Evolutionary conservation across 2,113 vertebrate genomes (phyloP), one percentile per base, ranked within the genome.

Genomic region (Andinoacara biseriatus): DNA sequence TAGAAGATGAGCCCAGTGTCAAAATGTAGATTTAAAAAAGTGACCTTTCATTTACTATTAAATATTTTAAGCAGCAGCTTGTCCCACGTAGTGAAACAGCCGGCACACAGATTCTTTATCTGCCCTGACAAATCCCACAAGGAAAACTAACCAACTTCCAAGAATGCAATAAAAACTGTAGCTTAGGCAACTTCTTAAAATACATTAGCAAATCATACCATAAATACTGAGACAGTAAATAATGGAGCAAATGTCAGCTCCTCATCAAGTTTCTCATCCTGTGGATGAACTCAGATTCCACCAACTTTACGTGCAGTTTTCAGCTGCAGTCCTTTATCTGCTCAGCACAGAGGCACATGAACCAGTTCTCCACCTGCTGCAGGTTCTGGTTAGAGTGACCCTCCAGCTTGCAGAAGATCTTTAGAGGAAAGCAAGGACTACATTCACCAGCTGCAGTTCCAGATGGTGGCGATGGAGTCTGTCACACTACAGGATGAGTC

Each of bases 41-140:
- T 1, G 5, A 38, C 8, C 35, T 38, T 8, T 38, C 35, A 40
- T 40, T 11, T 67, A 8, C 46, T 18, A 29, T 22, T 46, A 29
- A 15, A 29, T 0, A 67, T 0, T 40, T 29, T 46, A 46, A 2
- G 38, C 14, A 5, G 62, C 38, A 24, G 14, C 7, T 38, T 26
- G 10, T 67, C n/a, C 22, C 40, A 67, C 15, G 1, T 26, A 5
- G 15, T 67, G 63, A 46, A 49, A 52, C 17, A 7, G 6, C 17
- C 49, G 2, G 49, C 17, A 15, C 49, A 52, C 2, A 4, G 17
- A 52, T 15, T 18, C 49, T 52, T 22, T 18, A 29, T 69, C 10
- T 46, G 13, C 10, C 17, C 15, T 0, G 1, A 67, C 40, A 69
- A 29, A 49, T 29, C 40, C 65, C 29, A 69, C 49, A 8, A 69